phyloP scores from a whole-genome alignment of 2,113 vertebrate species.

The Sapayoa aenigma region DNA sequence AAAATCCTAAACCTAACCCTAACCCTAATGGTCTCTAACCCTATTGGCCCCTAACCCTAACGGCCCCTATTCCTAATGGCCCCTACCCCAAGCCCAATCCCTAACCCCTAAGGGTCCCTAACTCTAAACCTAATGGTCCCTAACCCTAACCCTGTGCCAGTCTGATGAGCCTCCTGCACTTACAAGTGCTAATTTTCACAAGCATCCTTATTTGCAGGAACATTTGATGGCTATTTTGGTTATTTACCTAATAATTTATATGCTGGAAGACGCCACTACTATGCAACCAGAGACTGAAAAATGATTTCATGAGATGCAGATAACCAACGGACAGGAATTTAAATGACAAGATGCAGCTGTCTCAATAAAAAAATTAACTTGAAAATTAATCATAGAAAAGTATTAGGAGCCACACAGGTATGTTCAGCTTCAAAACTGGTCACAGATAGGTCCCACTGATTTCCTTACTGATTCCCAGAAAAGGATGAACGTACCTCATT shows the following conservation, averaged over 20 bases:
- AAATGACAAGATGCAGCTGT: neutral
- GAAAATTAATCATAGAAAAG: neutral
- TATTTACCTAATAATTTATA: neutral
- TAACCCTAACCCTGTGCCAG: no score
- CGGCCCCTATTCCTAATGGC: no score
- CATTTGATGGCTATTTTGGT: neutral
- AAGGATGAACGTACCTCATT: neutral
- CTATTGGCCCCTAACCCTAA: no score
- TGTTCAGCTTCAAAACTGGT: neutral
- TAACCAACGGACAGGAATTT: neutral
- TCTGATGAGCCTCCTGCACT: neutral
- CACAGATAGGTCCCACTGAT: neutral
- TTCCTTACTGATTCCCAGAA: neutral
- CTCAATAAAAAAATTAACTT: neutral
- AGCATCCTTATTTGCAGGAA: neutral
- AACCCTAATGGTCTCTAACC: no score
- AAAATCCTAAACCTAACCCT: no score
- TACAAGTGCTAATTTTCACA: neutral
- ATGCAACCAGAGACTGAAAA: neutral
- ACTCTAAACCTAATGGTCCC: no score
- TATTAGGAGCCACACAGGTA: neutral
- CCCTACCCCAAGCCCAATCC: no score
- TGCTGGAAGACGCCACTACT: neutral
- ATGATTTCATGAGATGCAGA: neutral
- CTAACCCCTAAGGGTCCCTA: no score